Evolutionary conservation across 2,888 invertebrate species (phyloP).

Genomic region (Apoderus coryli): DNA sequence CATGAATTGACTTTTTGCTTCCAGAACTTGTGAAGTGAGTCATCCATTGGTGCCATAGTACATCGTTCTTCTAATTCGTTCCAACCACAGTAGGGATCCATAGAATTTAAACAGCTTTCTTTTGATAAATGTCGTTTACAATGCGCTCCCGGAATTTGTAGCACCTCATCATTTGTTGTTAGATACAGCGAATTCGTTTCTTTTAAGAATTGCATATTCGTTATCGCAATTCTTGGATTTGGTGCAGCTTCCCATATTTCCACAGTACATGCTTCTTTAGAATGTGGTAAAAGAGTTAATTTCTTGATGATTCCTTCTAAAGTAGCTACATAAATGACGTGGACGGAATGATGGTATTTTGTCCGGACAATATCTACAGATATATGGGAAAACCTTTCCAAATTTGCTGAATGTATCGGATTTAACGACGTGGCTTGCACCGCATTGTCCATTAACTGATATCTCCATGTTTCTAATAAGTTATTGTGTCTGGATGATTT

Average conservation of each 20-base stretch:
- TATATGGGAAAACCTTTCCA: constrained; percentile 62
- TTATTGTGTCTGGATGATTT: constrained; percentile 27
- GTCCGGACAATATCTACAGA: constrained; percentile 70
- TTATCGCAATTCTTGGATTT: constrained; percentile 39
- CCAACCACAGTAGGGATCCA: constrained; percentile 95
- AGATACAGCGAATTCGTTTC: constrained; percentile 71
- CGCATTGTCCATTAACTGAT: constrained; percentile 78
- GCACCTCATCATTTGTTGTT: constrained; percentile 50
- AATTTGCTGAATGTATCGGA: constrained; percentile 55
- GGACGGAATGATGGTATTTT: constrained; percentile 52
- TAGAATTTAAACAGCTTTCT: constrained; percentile 62
- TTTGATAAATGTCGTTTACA: constrained; percentile 59
- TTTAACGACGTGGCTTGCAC: constrained; percentile 57
- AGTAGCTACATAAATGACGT: constrained; percentile 71
- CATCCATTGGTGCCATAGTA: constrained; percentile 49
- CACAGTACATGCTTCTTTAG: constrained; percentile 63
- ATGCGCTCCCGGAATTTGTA: constrained; percentile 63
- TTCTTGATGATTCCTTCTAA: constrained; percentile 63
- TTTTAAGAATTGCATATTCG: constrained; percentile 63
- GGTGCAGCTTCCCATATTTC: constrained; percentile 67
- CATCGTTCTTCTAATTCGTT: constrained; percentile 62
- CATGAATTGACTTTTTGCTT: constrained; percentile 57
- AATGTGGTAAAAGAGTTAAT: constrained; percentile 55
- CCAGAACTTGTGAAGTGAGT: constrained; percentile 53
- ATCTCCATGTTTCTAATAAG: constrained; percentile 51